Conservation (phyloP, 2,888 invertebrate species). For the Mylabris sibirica region DNA sequence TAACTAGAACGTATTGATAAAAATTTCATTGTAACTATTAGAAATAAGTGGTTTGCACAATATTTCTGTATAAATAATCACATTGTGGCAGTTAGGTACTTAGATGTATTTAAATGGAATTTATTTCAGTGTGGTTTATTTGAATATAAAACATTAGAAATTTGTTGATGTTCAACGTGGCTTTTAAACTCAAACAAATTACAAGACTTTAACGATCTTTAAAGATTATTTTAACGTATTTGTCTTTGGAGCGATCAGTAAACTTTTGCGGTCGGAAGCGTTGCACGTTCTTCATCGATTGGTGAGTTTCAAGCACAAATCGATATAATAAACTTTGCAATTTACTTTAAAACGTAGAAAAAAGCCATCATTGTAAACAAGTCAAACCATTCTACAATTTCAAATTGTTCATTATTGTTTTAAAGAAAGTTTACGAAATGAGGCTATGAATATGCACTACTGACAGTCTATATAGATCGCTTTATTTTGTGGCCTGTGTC, state of each 20-base stretch:
- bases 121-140: not conserved
- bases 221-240: not conserved
- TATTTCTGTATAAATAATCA: not conserved
- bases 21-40: not conserved
- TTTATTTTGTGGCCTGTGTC: not conserved
- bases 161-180: not conserved
- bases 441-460: slow-evolving; percentile 14
- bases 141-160: not conserved
- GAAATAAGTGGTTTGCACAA: not conserved
- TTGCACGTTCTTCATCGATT: not conserved
- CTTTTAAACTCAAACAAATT: slow-evolving; percentile 2
- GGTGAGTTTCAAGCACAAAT: not conserved
- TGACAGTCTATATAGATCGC: not conserved
- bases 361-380: not conserved
- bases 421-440: not conserved
- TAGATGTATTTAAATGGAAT: not conserved
- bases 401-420: not conserved
- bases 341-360: too few relatives aligned
- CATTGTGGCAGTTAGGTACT: not conserved
- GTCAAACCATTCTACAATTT: not conserved
- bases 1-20: not conserved
- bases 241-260: not conserved
- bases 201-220: not conserved
- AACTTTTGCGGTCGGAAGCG: not conserved
- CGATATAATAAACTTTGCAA: too few relatives aligned